A percentile compares a stretch with the other conserved stretches of the same genome.
Evolutionary conservation across 1,140 invertebrate genomes (phyloP).

Genomic region (Telenomus remus): DNA sequence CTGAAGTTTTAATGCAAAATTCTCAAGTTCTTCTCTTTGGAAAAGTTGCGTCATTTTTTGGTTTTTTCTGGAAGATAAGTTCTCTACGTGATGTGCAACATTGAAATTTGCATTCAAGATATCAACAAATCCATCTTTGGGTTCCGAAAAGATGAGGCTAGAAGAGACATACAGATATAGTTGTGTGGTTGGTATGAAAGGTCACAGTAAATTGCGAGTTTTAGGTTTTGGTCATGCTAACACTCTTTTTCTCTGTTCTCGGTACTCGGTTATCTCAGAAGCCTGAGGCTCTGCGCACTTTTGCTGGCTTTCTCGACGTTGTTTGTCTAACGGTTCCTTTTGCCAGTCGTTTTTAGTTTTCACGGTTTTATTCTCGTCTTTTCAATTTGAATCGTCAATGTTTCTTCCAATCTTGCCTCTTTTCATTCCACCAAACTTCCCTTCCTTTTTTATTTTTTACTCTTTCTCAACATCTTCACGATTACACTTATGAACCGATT

Average conservation of each 20-base stretch:
- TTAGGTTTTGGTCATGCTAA: conserved; percentile 65
- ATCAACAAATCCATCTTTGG: background rate
- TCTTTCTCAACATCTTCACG: no score
- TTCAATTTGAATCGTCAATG: no score
- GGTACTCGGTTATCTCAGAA: conserved; percentile 64
- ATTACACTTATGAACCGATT: no score
- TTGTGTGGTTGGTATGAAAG: conserved; percentile 54
- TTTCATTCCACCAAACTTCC: no score
- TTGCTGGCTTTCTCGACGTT: background rate
- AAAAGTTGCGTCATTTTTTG: no score
- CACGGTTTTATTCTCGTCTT: conserved; percentile 22
- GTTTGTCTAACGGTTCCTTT: conserved; percentile 13
- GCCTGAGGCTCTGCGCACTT: conserved; percentile 46
- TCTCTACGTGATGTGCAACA: conserved; percentile 24
- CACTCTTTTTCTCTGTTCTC: conserved; percentile 64
- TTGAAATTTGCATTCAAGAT: conserved; percentile 41
- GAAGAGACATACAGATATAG: conserved; percentile 46
- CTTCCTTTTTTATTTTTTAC: no score
- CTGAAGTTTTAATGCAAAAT: no score
- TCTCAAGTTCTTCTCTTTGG: no score
- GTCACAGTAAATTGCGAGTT: conserved; percentile 61
- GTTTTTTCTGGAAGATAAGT: no score
- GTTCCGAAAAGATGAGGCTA: background rate
- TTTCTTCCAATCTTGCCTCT: no score
- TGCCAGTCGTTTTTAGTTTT: no score